Evolutionary conservation across 2,113 vertebrate genomes (phyloP), one percentile per base, ranked within the genome.

Genomic region (Carassius auratus): DNA sequence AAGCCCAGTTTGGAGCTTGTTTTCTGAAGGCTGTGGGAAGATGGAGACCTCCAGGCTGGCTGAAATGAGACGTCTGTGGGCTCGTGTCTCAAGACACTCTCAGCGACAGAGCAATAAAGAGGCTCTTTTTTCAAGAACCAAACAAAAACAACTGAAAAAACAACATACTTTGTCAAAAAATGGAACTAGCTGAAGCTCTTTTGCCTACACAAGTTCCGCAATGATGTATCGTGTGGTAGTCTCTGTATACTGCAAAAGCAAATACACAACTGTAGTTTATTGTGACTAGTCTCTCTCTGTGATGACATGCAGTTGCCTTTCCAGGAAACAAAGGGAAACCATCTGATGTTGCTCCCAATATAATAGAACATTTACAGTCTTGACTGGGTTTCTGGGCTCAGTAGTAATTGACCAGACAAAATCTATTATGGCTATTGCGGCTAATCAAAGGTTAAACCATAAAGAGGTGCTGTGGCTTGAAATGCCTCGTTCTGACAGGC

Each of bases 361-460:
- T 30, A 23, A 61, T 13, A 62, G 61, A 76, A 50, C 68, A 8
- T 68, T 86, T 30, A 81, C 17, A 76, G 59, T n/a, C 57, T 86
- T 80, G 45, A 84, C 48, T 86, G 59, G 76, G 68, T 75, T 80
- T 74, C 26, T 68, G 59, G n/a, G n/a, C 81, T 80, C 38, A 84
- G 81, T 69, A 78, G 78, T 88, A 80, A 86, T 76, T 81, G 81
- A 88, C 81, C 69, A 71, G 83, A 88, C 75, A 68, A 81, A 84
- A 86, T 19, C 48, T 26, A 78, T 76, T 83, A 83, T 9, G 13
- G 61, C 14, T 23, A 48, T 4, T 45, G 76, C 36, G 42, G 76
- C 59, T 74, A 80, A 86, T 76, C 62, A 68, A 81, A 73, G 55
- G 82, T 68, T 38, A 52, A 57, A 59, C 19, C 69, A 81, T 83